Conservation (phyloP, 2,113 vertebrate genomes). For the Phalacrocorax carbo region DNA sequence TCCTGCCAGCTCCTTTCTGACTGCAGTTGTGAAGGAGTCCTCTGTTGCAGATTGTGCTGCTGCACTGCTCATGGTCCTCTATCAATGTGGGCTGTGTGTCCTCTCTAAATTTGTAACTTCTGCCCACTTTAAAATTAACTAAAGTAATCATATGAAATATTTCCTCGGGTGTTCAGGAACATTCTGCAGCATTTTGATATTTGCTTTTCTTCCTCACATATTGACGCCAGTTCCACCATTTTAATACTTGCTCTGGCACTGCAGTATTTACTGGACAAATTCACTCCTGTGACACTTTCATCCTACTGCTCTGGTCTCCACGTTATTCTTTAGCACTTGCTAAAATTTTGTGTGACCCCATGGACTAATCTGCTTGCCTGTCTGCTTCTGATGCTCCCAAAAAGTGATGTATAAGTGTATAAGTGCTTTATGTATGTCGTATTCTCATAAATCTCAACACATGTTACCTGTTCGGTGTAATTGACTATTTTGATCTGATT, state of each 20-base stretch:
- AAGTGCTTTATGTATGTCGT: neutral
- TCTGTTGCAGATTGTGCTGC: neutral
- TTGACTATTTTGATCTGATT: neutral
- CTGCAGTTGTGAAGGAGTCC: neutral
- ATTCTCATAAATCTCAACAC: neutral
- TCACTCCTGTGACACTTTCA: neutral
- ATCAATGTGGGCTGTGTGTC: neutral
- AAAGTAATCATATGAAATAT: neutral
- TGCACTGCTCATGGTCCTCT: neutral
- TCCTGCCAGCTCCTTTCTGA: neutral
- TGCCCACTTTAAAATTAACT: neutral
- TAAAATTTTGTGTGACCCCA: neutral
- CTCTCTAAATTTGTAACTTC: neutral
- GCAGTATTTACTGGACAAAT: neutral
- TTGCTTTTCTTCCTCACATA: neutral
- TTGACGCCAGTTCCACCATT: neutral
- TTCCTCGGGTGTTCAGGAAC: neutral
- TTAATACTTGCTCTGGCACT: neutral
- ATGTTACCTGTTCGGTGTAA: neutral
- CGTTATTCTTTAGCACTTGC: neutral
- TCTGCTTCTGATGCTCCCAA: neutral
- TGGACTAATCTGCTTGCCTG: neutral
- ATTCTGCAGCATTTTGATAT: neutral
- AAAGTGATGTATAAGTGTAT: neutral
- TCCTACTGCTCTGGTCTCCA: neutral